A percentile compares a stretch with the other conserved stretches of the same genome.
Evolutionary conservation across 2,888 invertebrate species (phyloP).

Genomic region (Apotomis betuletana): DNA sequence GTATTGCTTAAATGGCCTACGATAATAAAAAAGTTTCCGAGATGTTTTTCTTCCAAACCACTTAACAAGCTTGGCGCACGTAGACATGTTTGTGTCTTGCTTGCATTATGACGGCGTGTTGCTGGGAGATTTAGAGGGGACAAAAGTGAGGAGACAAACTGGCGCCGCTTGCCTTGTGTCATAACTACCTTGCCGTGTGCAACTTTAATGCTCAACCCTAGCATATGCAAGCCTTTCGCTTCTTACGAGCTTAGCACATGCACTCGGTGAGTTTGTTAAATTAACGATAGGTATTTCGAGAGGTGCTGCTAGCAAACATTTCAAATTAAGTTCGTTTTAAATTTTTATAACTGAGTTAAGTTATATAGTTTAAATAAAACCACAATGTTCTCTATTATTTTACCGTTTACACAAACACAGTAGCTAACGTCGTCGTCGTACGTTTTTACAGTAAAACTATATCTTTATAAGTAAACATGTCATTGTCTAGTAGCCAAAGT

Average conservation of each 20-base stretch:
- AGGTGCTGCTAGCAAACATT: neutral
- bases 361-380: too few relatives aligned
- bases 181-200: slow-evolving; percentile 36
- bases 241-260: slow-evolving; percentile 14
- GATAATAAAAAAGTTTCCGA: slow-evolving; percentile 81
- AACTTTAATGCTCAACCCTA: slow-evolving; percentile 32
- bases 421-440: neutral
- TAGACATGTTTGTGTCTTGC: slow-evolving; percentile 82
- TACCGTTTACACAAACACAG: too few relatives aligned
- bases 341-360: too few relatives aligned
- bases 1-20: slow-evolving; percentile 77
- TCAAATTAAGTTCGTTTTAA: too few relatives aligned
- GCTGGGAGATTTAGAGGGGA: slow-evolving; percentile 81
- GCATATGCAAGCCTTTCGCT: slow-evolving; percentile 24
- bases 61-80: slow-evolving; percentile 83
- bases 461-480: too few relatives aligned
- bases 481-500: too few relatives aligned
- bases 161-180: slow-evolving; percentile 63
- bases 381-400: too few relatives aligned
- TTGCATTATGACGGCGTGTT: slow-evolving; percentile 83
- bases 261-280: neutral
- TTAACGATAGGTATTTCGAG: neutral
- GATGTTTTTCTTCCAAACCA: slow-evolving; percentile 84
- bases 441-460: neutral
- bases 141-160: slow-evolving; percentile 76